A percentile compares a stretch with the other conserved stretches of the same genome.
These are phyloP conservation scores for Mystacornis crossleyi DNA, from an alignment of 2,113 vertebrate species.

Conservation along the genomic window DNA sequence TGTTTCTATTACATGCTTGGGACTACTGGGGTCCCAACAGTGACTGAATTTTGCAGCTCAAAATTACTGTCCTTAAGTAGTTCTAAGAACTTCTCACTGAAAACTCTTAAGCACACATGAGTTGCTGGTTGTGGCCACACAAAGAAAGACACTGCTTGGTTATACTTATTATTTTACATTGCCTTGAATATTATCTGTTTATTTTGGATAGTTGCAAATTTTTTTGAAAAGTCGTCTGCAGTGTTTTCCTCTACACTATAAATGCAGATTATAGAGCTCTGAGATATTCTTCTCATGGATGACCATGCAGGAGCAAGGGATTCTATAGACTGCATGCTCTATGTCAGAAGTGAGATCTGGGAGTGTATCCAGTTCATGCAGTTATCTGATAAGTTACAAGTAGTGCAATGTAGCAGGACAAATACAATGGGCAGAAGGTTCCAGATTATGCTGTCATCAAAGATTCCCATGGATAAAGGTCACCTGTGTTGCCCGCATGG, in stretches of 20 bases:
- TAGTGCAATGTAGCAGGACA: background rate
- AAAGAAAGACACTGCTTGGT: background rate
- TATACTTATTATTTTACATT: background rate
- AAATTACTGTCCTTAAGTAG: background rate
- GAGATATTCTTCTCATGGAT: background rate
- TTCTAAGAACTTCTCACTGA: background rate
- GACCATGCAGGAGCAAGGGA: background rate
- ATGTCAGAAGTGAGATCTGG: background rate
- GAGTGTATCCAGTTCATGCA: background rate
- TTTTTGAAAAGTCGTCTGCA: background rate
- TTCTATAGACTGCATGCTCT: fast-evolving
- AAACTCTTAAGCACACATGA: background rate
- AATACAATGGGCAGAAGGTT: background rate
- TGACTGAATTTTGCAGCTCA: background rate
- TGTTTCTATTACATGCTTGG: background rate
- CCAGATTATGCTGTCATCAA: background rate
- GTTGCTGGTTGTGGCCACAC: background rate
- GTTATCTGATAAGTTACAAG: background rate
- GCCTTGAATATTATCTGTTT: background rate
- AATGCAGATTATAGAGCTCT: background rate
- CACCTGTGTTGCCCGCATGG: background rate
- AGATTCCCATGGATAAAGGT: background rate
- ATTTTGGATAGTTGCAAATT: background rate
- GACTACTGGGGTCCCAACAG: background rate
- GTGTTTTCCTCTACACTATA: background rate